Conservation (phyloP, 2,113 vertebrate species). For the Siphamia tubifer region DNA sequence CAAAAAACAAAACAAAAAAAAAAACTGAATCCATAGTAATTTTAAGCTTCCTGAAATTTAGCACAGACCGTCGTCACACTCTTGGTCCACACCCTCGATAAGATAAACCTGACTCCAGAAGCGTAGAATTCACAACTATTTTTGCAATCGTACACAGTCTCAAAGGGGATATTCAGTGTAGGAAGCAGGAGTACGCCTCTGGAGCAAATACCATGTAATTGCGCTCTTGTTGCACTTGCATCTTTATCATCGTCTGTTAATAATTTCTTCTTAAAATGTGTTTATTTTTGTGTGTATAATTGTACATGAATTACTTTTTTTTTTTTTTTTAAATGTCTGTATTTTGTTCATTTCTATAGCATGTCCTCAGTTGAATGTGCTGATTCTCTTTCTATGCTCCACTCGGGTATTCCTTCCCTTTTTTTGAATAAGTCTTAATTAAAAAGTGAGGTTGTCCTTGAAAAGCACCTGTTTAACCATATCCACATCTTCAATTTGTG, state of each 20-base stretch:
- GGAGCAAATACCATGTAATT: background rate
- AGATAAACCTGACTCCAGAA: background rate
- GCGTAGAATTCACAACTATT: background rate
- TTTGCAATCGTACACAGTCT: background rate
- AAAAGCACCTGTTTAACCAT: background rate
- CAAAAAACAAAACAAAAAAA: too few species aligned
- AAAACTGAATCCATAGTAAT: slow-evolving; percentile 8
- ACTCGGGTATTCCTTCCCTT: background rate
- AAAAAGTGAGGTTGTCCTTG: slow-evolving; percentile 6
- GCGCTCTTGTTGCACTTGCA: slow-evolving; percentile 34
- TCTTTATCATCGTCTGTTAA: slow-evolving; percentile 28
- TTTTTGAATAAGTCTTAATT: slow-evolving; percentile 28
- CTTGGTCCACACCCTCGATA: background rate
- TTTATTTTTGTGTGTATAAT: slow-evolving; percentile 61
- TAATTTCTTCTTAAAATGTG: slow-evolving; percentile 27
- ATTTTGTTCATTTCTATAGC: slow-evolving; percentile 62
- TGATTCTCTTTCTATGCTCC: slow-evolving; percentile 51
- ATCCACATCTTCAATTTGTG: background rate
- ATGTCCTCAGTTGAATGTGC: slow-evolving; percentile 81
- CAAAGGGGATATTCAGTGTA: background rate
- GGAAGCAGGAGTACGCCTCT: background rate
- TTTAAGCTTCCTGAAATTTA: background rate
- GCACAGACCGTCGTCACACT: slow-evolving; percentile 6
- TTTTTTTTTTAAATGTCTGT: slow-evolving; percentile 39
- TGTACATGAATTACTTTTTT: slow-evolving; percentile 62